Conservation (phyloP, 2,797 vertebrate species). For the Tympanoctomys barrerae region DNA sequence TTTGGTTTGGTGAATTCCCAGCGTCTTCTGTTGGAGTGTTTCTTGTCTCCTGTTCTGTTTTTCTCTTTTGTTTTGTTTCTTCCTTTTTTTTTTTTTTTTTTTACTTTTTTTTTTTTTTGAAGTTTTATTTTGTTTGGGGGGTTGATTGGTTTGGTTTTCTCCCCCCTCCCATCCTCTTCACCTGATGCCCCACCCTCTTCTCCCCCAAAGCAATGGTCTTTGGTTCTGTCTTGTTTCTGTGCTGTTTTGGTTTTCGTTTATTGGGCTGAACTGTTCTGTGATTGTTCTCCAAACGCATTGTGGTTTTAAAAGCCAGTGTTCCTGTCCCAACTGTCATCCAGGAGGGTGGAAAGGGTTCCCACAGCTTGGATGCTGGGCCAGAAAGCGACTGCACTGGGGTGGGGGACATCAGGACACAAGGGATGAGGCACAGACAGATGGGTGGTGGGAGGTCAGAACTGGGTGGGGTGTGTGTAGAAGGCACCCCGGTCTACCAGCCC, state of each 20-base stretch:
- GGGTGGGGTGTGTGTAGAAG: background rate
- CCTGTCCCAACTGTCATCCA: slow-evolving; percentile 88
- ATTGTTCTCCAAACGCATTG: slow-evolving; percentile 91
- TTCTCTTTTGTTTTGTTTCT: slow-evolving; percentile 84
- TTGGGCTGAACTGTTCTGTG: slow-evolving; percentile 90
- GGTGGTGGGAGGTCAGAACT: background rate
- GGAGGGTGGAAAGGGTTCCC: slow-evolving; percentile 85
- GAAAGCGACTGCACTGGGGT: slow-evolving; percentile 81
- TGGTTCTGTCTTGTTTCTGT: slow-evolving; percentile 81
- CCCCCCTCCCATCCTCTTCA: background rate
- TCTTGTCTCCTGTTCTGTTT: slow-evolving; percentile 73
- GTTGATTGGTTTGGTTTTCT: slow-evolving; percentile 34
- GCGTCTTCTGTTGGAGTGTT: slow-evolving; percentile 79
- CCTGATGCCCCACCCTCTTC: background rate
- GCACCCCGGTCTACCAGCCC: background rate
- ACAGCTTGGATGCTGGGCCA: slow-evolving; percentile 87
- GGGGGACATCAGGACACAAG: slow-evolving; percentile 39
- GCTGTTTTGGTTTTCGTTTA: slow-evolving; percentile 85
- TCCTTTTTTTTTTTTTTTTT: slow-evolving; percentile 69
- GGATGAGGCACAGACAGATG: background rate
- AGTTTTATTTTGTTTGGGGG: slow-evolving; percentile 68
- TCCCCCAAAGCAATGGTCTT: slow-evolving; percentile 53
- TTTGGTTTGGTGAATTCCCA: slow-evolving; percentile 79
- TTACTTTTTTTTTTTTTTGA: slow-evolving; percentile 68
- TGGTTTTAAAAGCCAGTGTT: slow-evolving; percentile 90